Conservation (phyloP, 2,888 invertebrate species). For the Aleiodes testaceus region DNA sequence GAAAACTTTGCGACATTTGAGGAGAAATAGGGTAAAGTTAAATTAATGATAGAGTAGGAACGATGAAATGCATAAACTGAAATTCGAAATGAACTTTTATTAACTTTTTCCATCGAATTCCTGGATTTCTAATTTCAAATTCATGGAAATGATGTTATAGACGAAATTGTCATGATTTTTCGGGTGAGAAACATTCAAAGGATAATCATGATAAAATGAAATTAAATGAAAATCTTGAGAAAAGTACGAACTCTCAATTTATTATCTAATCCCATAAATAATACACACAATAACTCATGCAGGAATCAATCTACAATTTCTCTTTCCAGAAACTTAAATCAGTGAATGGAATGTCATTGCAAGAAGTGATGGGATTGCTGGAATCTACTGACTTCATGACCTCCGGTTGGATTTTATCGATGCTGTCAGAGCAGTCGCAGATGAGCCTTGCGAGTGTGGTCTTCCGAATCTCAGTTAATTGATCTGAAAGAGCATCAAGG, state of each 20-base stretch:
- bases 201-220: neutral
- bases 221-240: neutral
- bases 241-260: conserved; percentile 8
- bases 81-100: no score
- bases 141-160: no score
- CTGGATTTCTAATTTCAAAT: no score
- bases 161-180: no score
- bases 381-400: conserved; percentile 80
- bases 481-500: conserved; percentile 74
- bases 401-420: conserved; percentile 78
- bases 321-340: conserved; percentile 78
- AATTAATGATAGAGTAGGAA: no score
- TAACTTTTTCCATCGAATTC: no score
- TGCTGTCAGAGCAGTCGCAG: conserved; percentile 83
- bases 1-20: no score
- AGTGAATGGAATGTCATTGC: conserved; percentile 77
- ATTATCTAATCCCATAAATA: neutral
- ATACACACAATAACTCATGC: neutral
- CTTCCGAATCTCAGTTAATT: conserved; percentile 86
- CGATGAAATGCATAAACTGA: no score
- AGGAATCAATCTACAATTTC: conserved; percentile 9
- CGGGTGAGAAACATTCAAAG: no score
- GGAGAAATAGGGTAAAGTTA: no score
- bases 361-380: conserved; percentile 79
- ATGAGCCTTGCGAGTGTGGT: conserved; percentile 83